A percentile compares a stretch with the other conserved stretches of the same genome.
phyloP scores from a whole-genome alignment of 2,113 vertebrate genomes.

The Maccullochella peelii region DNA sequence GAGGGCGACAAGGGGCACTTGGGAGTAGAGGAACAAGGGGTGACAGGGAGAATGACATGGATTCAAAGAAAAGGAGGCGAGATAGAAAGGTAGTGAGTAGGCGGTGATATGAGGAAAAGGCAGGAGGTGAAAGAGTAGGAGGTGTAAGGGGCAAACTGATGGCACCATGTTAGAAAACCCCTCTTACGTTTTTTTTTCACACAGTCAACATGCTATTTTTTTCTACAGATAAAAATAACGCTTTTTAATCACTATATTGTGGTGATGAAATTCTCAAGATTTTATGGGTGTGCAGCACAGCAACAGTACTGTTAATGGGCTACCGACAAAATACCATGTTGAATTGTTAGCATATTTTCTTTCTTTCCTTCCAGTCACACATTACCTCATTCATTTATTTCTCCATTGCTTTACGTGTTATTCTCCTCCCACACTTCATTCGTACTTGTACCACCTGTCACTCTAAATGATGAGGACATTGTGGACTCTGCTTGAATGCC shows the following conservation, averaged over 20 bases:
- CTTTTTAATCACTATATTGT: constrained; percentile 11
- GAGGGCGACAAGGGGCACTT: constrained; percentile 32
- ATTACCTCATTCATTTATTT: not conserved
- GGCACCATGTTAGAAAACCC: constrained; percentile 34
- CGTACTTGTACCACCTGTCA: not conserved
- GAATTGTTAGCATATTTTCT: not conserved
- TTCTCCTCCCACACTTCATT: not conserved
- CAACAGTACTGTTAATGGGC: not conserved
- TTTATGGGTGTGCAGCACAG: not conserved
- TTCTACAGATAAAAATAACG: not conserved
- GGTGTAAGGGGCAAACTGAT: constrained; percentile 53
- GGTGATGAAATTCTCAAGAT: constrained; percentile 1
- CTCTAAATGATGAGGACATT: not conserved
- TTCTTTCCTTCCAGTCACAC: not conserved
- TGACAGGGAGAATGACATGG: constrained; percentile 67
- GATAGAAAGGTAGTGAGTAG: constrained; percentile 66
- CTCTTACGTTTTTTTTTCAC: constrained; percentile 29
- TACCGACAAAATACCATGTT: not conserved
- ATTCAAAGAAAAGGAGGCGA: constrained; percentile 46
- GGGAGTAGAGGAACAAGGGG: constrained; percentile 76
- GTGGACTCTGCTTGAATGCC: not conserved
- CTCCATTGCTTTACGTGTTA: not conserved
- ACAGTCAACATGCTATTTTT: constrained; percentile 19
- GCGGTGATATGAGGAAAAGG: constrained; percentile 51
- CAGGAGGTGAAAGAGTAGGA: constrained; percentile 59